Evolutionary conservation across 2,797 vertebrate genomes (phyloP), one percentile per base, ranked within the genome.

Genomic region (Platyrinchus mystaceus): DNA sequence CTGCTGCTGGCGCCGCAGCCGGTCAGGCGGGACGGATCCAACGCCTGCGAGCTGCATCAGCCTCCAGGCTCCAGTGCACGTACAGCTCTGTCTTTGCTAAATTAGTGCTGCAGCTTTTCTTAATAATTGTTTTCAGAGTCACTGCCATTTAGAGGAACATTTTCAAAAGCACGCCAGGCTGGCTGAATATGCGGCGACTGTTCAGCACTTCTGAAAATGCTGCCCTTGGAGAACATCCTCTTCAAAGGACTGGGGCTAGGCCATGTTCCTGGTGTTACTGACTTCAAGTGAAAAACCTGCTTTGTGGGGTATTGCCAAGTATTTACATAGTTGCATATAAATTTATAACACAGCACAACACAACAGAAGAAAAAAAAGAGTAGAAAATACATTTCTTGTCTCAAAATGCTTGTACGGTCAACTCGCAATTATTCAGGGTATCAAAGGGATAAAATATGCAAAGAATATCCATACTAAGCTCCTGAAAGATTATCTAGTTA

Each of bases 401-500:
- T 59, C 62, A 41, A 70, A 92, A 78, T 2, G 66, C 55, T 75
- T 36, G 26, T 64, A 64, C 22, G 58, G 58, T 44, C 64, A 55
- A 66, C 28, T 75, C 0, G 0, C 43, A 78, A 59, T 90, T 73
- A 82, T 22, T 87, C 41, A 59, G 37, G 44, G 7, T 66, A 76
- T 16, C 53, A 74, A 49, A 82, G 30, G 49, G 87, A 89, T 52
- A 85, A 84, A 92, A 94, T 56, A 88, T 30, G 36, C 63, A 94
- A 90, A 80, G 58, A 91, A 47, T 49, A 94, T 36, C 43, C 21
- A 7, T 44, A 63, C 23, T 68, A 86, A 85, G 59, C 43, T 82
- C 79, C 47, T 66, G 63, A 70, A 90, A 87, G 79, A 81, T 78
- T 93, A 94, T 66, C 66, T 84, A 78, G 80, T 90, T 84, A 59